Evolutionary conservation across 2,113 vertebrate genomes (phyloP).

Genomic region (Syngnathus typhle): DNA sequence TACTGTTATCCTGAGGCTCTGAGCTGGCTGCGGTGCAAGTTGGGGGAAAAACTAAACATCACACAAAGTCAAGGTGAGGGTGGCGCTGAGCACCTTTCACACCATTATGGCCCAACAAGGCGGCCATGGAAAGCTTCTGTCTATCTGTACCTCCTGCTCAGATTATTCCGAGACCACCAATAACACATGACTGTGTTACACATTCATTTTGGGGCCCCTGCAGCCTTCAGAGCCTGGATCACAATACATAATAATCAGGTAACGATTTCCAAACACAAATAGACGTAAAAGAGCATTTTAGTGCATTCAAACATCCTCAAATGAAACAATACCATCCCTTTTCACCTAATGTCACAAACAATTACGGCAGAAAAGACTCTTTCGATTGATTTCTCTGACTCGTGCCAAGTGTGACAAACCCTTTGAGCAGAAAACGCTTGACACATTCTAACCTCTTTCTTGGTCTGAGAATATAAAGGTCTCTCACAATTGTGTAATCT

Average conservation of each 20-base stretch:
- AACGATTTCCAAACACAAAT: constrained; percentile 17
- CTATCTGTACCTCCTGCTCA: background rate
- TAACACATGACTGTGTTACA: background rate
- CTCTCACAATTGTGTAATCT: constrained; percentile 2
- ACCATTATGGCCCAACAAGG: constrained; percentile 73
- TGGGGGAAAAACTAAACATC: background rate
- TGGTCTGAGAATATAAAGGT: background rate
- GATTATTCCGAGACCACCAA: background rate
- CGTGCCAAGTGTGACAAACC: constrained; percentile 30
- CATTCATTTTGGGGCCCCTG: background rate
- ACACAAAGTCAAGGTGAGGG: background rate
- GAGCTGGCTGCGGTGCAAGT: background rate
- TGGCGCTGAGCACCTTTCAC: constrained; percentile 54
- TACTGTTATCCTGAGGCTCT: background rate
- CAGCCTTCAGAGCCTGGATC: constrained; percentile 1
- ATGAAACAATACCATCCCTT: constrained; percentile 53
- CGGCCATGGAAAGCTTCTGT: constrained; percentile 62
- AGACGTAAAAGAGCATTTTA: constrained; percentile 23
- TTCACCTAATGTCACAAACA: constrained; percentile 52
- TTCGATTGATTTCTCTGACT: constrained; percentile 9
- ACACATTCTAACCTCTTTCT: background rate
- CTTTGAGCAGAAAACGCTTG: constrained; percentile 4
- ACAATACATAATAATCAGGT: constrained; percentile 2
- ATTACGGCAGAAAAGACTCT: constrained; percentile 1
- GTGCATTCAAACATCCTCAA: constrained; percentile 51